Conservation (phyloP, 1,140 invertebrate species). For the Cherax destructor region DNA sequence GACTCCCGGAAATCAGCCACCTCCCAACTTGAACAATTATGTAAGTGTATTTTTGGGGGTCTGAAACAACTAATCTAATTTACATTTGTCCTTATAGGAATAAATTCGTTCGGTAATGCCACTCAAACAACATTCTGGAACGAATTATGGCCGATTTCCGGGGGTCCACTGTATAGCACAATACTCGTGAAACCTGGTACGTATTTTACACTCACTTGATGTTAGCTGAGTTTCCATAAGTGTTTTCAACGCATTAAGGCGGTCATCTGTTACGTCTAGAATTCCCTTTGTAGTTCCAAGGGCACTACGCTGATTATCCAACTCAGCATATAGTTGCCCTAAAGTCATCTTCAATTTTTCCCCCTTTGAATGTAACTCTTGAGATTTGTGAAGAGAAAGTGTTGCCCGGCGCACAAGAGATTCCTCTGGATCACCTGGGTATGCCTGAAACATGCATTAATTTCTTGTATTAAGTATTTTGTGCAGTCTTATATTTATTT, state of each 20-base stretch:
- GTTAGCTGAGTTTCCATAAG: conserved; percentile 37
- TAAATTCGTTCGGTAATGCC: no score
- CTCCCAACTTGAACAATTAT: no score
- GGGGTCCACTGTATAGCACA: no score
- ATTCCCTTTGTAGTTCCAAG: conserved; percentile 44
- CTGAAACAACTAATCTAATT: no score
- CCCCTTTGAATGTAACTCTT: conserved; percentile 66
- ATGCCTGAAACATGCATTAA: conserved; percentile 67
- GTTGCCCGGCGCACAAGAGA: conserved; percentile 71
- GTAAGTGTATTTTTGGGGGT: no score
- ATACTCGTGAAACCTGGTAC: no score
- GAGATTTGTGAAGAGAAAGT: conserved; percentile 64
- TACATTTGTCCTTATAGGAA: no score
- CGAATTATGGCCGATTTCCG: no score
- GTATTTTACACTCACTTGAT: conserved; percentile 2
- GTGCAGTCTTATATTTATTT: no score
- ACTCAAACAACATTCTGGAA: no score
- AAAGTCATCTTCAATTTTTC: conserved; percentile 62
- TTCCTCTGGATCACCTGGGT: conserved; percentile 72
- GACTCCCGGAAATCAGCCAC: no score
- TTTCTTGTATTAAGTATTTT: no score
- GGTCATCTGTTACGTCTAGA: conserved; percentile 13
- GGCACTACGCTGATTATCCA: conserved; percentile 69
- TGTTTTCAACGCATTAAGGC: conserved; percentile 19
- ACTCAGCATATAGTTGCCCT: conserved; percentile 59